Conservation (phyloP, 2,797 vertebrate genomes). For the Setipinna tenuifilis region DNA sequence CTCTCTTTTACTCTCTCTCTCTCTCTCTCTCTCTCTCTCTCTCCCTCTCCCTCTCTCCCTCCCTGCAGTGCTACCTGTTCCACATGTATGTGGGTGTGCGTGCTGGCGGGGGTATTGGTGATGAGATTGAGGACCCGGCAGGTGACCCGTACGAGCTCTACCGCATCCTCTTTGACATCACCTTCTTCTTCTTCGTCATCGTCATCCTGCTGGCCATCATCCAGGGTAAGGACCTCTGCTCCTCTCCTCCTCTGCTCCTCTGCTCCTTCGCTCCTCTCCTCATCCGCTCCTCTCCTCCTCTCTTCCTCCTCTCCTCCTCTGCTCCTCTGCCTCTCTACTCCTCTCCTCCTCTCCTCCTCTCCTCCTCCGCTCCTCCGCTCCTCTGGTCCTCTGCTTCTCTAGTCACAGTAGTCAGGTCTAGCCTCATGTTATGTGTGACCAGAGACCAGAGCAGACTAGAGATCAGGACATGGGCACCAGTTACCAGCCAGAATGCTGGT, state of each 20-base stretch:
- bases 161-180: conserved; percentile 98
- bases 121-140: conserved; percentile 98
- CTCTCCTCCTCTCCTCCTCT: not conserved
- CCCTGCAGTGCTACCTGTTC: conserved; percentile 91
- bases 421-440: no score
- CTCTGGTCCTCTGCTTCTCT: no score
- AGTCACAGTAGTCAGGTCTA: no score
- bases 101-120: conserved; percentile 97
- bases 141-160: conserved; percentile 98
- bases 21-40: not conserved
- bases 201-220: conserved; percentile 98
- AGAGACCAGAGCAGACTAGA: no score
- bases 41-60: not conserved
- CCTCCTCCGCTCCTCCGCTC: no score
- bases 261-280: not conserved
- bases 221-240: conserved; percentile 79
- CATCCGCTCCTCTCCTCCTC: not conserved
- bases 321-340: not conserved
- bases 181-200: conserved; percentile 99
- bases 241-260: not conserved
- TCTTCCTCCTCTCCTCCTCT: not conserved
- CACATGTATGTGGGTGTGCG: conserved; percentile 99
- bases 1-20: not conserved
- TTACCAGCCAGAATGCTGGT: no score
- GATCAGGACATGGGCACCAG: no score